Evolutionary conservation across 2,797 vertebrate genomes (phyloP), one percentile per base, ranked within the genome.

Genomic region (Pelodytes ibericus): DNA sequence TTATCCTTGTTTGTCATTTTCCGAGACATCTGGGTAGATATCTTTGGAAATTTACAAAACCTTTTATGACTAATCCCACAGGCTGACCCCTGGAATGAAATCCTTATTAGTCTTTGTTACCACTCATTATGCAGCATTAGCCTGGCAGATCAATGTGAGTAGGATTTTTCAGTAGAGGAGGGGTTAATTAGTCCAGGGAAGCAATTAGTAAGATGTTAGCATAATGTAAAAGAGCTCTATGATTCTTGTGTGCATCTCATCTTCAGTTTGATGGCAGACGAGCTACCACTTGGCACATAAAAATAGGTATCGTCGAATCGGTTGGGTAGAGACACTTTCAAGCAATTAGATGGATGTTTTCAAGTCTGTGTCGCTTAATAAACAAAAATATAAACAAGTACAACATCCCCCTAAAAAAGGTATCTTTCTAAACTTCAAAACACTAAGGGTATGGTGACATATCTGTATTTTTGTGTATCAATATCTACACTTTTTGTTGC

Each of bases 11-110:
- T 27, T 47, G 59, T 71, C 70, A 81, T 60, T 78, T 64, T 79
- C 62, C 56, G 77, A n/a, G 66, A 70, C 84, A 83, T 87, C 84
- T 86, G 70, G 80, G 79, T 83, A 83, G 82, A 71, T 86, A 79
- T 3, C 62, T 88, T 92, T 85, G 91, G 88, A 92, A 94, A 94
- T 92, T 89, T 91, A 88, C 86, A 84, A 89, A 90, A 91, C 84
- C 86, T 94, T 74, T 92, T 90, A 81, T 88, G 79, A 83, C 80
- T 88, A 86, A 90, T 89, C 83, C 89, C 82, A 63, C 77, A 84
- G 85, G 84, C 76, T 83, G 87, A 88, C 82, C 80, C 67, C 79
- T 80, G 77, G 77, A 72, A 78, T 83, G 84, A 86, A 87, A 84
- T 79, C 62, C 80, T 20, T 80, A 79, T 41, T 63, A 80, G 56